phyloP scores from a whole-genome alignment of 1,140 invertebrate genomes.

The Macrobrachium rosenbergii region DNA sequence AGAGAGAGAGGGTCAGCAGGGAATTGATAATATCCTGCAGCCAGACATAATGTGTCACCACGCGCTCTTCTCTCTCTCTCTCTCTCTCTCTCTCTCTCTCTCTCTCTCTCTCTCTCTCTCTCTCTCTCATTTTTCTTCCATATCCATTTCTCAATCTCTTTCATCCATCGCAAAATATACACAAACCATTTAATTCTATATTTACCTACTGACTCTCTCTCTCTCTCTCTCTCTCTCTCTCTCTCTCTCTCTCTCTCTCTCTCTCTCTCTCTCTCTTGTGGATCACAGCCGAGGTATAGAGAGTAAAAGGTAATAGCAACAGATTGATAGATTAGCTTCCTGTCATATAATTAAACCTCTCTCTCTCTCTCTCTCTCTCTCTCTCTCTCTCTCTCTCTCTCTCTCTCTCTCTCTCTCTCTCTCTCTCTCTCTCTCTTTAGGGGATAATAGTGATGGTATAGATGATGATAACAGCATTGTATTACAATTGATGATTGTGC shows the following conservation, averaged over 20 bases:
- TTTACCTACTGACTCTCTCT: background rate
- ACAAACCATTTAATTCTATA: background rate
- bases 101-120: slow-evolving; percentile 1
- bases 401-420: background rate
- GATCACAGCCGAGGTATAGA: no score
- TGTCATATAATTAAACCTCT: no score
- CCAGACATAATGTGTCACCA: no score
- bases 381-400: background rate
- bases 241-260: background rate
- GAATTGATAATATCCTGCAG: no score
- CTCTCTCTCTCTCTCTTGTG: background rate
- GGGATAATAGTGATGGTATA: no score
- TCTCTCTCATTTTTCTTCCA: background rate
- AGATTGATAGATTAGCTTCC: no score
- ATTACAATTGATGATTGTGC: no score
- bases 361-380: background rate
- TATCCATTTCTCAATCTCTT: background rate
- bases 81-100: background rate
- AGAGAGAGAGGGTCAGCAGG: no score
- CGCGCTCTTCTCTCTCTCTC: no score
- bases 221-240: background rate
- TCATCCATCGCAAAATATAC: background rate
- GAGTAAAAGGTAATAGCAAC: no score
- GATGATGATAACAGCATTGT: no score
- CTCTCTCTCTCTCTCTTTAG: background rate